Evolutionary conservation across 2,113 vertebrate species (phyloP).

Genomic region (Takifugu flavidus): DNA sequence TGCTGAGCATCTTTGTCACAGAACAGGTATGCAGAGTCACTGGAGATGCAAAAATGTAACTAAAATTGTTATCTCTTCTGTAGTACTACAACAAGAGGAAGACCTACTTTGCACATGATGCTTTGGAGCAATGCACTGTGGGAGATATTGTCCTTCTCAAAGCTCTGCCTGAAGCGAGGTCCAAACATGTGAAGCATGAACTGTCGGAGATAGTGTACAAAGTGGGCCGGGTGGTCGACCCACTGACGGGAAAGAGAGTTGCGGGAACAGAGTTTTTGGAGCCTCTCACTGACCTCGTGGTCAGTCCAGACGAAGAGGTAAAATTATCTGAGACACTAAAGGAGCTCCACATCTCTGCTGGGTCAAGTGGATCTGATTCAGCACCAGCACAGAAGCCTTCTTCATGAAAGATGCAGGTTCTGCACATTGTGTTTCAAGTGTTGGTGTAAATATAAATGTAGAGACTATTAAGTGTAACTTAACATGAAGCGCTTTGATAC

Average conservation of each 20-base stretch:
- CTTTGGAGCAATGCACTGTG: constrained; percentile 83
- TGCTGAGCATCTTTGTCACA: too few relatives aligned
- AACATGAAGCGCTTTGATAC: too few relatives aligned
- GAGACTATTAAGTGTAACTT: background rate
- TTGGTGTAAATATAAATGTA: constrained; percentile 26
- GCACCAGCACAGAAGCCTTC: constrained; percentile 7
- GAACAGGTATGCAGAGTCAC: too few relatives aligned
- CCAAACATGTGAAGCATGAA: constrained; percentile 93
- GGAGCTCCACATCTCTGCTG: constrained; percentile 74
- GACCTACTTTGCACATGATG: constrained; percentile 96
- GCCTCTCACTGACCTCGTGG: constrained; percentile 68
- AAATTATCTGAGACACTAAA: constrained; percentile 77
- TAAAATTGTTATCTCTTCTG: constrained; percentile 1
- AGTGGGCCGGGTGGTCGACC: constrained; percentile 91
- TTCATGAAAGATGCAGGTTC: constrained; percentile 16
- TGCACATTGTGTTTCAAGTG: constrained; percentile 11
- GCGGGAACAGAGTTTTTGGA: constrained; percentile 83
- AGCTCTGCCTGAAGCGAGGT: constrained; percentile 81
- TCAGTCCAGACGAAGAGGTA: constrained; percentile 40
- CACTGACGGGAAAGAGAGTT: constrained; percentile 86
- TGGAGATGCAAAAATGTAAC: background rate
- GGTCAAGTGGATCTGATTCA: constrained; percentile 24
- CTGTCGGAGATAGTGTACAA: constrained; percentile 91
- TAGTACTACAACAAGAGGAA: constrained; percentile 97
- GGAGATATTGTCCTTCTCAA: constrained; percentile 94